Evolutionary conservation across 2,797 vertebrate genomes (phyloP).

Genomic region (Poecilia wingei): DNA sequence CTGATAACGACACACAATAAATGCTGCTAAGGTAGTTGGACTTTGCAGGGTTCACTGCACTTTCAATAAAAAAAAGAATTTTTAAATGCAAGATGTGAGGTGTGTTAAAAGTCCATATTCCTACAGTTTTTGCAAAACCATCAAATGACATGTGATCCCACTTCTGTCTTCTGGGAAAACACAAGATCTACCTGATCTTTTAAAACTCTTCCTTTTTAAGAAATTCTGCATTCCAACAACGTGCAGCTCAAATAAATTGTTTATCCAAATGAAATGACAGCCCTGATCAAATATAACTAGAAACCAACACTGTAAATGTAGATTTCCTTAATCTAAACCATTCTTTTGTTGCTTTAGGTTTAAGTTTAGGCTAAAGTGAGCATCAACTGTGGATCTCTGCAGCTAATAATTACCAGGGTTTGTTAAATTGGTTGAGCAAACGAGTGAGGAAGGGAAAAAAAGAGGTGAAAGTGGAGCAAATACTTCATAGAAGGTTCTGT

Average conservation of each 20-base stretch:
- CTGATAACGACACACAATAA: conserved; percentile 12
- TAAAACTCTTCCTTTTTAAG: background rate
- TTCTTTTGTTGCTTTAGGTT: background rate
- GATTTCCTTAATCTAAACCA: background rate
- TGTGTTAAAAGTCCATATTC: background rate
- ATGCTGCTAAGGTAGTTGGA: background rate
- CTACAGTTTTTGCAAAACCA: background rate
- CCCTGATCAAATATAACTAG: background rate
- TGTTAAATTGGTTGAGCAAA: background rate
- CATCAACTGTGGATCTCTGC: background rate
- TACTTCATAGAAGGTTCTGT: background rate
- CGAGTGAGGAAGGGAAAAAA: background rate
- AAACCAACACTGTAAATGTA: background rate
- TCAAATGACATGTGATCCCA: background rate
- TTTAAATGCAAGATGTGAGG: background rate
- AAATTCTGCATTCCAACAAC: background rate
- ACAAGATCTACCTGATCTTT: background rate
- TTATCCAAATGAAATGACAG: background rate
- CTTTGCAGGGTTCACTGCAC: conserved; percentile 2
- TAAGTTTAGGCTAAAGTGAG: background rate
- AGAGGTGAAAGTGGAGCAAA: background rate
- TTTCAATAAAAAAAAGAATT: background rate
- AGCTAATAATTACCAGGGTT: background rate
- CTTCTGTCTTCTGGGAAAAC: background rate
- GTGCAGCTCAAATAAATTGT: background rate